Conservation (phyloP, 2,888 invertebrate species). For the Drosophila setosimentum region DNA sequence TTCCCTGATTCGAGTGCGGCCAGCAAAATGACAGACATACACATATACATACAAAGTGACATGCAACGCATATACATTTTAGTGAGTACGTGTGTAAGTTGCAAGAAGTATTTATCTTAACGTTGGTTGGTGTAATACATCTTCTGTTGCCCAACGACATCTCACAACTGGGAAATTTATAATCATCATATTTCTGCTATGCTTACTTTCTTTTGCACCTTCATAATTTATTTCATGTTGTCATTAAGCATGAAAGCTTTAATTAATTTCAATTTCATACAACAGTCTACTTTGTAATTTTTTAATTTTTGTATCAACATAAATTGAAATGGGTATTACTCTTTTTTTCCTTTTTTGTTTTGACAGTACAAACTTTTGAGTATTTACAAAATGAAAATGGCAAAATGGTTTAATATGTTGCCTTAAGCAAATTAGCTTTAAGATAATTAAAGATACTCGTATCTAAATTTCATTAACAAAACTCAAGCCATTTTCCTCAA, state of each 20-base stretch:
- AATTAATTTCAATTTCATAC: neutral
- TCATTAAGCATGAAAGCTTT: neutral
- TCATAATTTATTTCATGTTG: neutral
- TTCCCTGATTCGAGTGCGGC: constrained; percentile 3
- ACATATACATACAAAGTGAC: neutral
- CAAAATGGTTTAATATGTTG: neutral
- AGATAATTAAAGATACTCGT: neutral
- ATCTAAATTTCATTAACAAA: neutral
- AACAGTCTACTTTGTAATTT: neutral
- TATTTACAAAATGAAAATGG: constrained; percentile 1
- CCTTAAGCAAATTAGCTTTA: neutral
- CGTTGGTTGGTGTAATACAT: neutral
- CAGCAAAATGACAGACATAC: constrained; percentile 13
- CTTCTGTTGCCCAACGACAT: neutral
- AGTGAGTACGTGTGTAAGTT: neutral
- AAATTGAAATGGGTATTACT: neutral
- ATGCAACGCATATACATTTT: neutral
- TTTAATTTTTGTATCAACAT: neutral
- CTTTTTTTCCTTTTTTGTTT: neutral
- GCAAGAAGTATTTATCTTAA: constrained; percentile 4
- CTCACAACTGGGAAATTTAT: neutral
- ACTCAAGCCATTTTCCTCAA: neutral
- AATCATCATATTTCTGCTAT: neutral
- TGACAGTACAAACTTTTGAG: neutral
- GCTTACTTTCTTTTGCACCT: neutral